Conservation (phyloP, 2,797 vertebrate genomes). For the Semaprochilodus insignis region DNA sequence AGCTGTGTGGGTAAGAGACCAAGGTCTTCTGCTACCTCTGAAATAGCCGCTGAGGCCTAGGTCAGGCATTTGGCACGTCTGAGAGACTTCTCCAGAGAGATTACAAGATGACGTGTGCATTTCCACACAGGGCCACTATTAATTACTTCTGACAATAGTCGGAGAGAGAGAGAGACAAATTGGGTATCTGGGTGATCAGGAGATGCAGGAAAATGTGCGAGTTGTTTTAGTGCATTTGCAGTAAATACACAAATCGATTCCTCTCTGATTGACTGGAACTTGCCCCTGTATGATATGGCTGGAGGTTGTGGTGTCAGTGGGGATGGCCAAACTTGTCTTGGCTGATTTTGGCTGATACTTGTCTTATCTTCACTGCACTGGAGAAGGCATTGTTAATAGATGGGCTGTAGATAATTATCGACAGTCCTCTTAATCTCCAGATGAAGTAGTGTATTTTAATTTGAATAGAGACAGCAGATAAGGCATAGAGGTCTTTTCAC, state of each 20-base stretch:
- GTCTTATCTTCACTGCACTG: not conserved
- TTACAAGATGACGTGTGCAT: constrained; percentile 67
- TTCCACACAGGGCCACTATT: constrained; percentile 63
- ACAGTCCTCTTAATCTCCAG: not conserved
- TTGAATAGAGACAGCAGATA: not conserved
- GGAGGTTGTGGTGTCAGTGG: not conserved
- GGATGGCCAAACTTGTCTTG: not conserved
- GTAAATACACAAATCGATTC: not conserved
- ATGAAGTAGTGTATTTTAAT: not conserved
- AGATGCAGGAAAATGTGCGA: not conserved
- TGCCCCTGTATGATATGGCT: not conserved
- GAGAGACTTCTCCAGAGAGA: constrained; percentile 72
- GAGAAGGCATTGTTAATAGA: not conserved
- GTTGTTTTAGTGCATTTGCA: not conserved
- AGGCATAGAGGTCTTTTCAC: constrained; percentile 7
- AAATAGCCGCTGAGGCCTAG: constrained; percentile 75
- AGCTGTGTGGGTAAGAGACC: constrained; percentile 9
- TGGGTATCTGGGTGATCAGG: not conserved
- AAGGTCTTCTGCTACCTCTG: constrained; percentile 59
- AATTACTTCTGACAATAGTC: constrained; percentile 53
- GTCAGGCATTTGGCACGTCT: constrained; percentile 76
- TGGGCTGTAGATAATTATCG: not conserved
- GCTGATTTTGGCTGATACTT: not conserved
- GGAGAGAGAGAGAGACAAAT: constrained; percentile 7
- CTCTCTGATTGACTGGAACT: not conserved